These are phyloP conservation scores for Marronus borbonicus DNA, from an alignment of 2,888 invertebrate genomes.

Conservation along the genomic window DNA sequence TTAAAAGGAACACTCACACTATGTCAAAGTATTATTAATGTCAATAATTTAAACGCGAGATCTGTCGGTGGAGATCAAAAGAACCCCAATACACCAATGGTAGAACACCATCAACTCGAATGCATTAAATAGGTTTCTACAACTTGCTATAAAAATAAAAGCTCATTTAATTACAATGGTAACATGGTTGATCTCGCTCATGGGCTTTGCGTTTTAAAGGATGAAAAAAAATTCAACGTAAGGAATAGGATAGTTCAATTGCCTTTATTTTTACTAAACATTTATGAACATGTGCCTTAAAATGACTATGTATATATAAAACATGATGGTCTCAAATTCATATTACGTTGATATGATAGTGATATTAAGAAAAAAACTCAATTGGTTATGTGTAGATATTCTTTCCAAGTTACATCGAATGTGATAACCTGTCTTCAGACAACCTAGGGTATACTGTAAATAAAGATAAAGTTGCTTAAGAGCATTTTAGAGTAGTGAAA, in stretches of 20 bases:
- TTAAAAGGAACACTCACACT: slow-evolving; percentile 5
- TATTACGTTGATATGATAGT: slow-evolving; percentile 22
- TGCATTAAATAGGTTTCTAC: no score
- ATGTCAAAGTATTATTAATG: background rate
- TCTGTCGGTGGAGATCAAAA: no score
- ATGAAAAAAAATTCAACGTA: background rate
- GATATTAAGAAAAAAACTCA: slow-evolving; percentile 16
- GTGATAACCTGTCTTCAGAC: background rate
- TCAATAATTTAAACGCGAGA: no score
- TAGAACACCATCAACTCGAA: no score
- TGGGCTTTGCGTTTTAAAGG: background rate
- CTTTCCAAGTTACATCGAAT: no score
- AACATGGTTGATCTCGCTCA: no score
- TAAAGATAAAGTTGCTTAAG: background rate
- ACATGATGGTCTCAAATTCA: slow-evolving; percentile 35
- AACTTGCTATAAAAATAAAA: no score
- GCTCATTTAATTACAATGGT: no score
- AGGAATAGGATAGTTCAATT: background rate
- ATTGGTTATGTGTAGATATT: background rate
- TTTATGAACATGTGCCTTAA: slow-evolving; percentile 25
- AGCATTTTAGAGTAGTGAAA: no score
- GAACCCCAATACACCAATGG: no score
- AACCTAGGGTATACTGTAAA: background rate
- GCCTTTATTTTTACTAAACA: background rate
- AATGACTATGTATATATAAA: slow-evolving; percentile 16